Base-by-base conservation (phyloP, 2,113 vertebrate genomes). In the Plestiodon gilberti region DNA sequence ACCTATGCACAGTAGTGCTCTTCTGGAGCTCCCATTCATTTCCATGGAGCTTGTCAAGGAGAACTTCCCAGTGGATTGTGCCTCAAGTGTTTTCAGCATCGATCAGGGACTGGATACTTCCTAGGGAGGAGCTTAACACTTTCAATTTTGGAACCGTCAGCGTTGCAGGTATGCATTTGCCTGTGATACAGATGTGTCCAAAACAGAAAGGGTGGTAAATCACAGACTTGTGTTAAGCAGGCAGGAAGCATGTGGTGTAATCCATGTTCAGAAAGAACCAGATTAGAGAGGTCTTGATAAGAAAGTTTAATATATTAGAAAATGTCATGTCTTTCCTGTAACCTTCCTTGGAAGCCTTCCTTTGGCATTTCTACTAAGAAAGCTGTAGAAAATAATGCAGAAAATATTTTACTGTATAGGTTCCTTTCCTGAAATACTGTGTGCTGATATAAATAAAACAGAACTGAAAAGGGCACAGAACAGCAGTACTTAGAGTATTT, bases 111-210 rank as follows among this genome's bases (percentile, higher is more conserved):
- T 35, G n/a, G 33, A n/a, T n/a, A 33, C 67, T 70, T 70, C 20
- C 3, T 2, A 71, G 43, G 20, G 55, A 86, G 78, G 30, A 61
- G 30, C 35, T 62, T 59, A 43, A 28, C 28, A 33, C 33, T 52
- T 62, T 33, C 30, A 6, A 1, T 62, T 20, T 83, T 62, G 38
- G 28, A 62, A 64, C 28, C 28, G 62, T 52, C 38, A 75, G 35
- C 20, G 15, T 61, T 73, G 65, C 38, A 73, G 15, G 77, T 71
- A 43, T 79, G 55, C 55, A 61, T 73, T 62, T 80, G 20, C 48
- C 67, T 43, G 62, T 74, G 38, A 62, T 25, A 81, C 70, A 35
- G 83, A 85, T 70, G 73, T 85, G 75, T 78, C 84, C 70, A 64
- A 76, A 81, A 65, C 78, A 81, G 43, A 52, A 59, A 81, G 57